Evolutionary conservation across 2,797 vertebrate species (phyloP).

Genomic region (Acrossocheilus fasciatus): DNA sequence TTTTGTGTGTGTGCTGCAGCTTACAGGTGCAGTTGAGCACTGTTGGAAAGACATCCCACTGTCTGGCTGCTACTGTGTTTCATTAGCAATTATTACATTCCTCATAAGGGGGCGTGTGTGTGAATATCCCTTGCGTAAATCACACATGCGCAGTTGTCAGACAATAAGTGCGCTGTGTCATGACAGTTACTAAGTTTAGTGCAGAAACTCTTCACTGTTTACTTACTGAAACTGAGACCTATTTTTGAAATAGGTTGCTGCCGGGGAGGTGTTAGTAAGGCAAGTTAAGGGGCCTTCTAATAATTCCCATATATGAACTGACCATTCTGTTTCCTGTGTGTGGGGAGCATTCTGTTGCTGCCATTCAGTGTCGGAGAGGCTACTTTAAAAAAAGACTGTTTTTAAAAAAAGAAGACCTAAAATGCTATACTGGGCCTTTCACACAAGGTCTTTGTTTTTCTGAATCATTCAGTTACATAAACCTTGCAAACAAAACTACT

Average conservation of each 20-base stretch:
- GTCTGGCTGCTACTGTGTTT: constrained; percentile 48
- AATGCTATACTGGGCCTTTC: neutral
- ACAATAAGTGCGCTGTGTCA: neutral
- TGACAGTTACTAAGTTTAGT: constrained; percentile 12
- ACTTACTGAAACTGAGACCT: neutral
- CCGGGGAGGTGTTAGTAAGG: neutral
- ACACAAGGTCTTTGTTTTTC: neutral
- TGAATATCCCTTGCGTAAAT: constrained; percentile 9
- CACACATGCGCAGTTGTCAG: neutral
- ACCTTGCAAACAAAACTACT: neutral
- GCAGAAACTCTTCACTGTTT: neutral
- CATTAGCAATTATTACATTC: constrained; percentile 57
- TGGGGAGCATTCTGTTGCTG: neutral
- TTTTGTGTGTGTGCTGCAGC: neutral
- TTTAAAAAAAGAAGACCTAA: neutral
- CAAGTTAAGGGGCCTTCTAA: neutral
- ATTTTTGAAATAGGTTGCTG: neutral
- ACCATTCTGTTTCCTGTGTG: neutral
- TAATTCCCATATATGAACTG: neutral
- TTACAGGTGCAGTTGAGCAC: constrained; percentile 34
- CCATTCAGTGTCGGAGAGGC: neutral
- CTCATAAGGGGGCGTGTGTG: constrained; percentile 17
- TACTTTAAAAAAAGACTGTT: neutral
- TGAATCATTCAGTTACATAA: constrained; percentile 4
- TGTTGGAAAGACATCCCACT: constrained; percentile 36